phyloP scores from a whole-genome alignment of 37 sponge, comb jelly and placozoan genomes.

The Halichondria panicea region DNA sequence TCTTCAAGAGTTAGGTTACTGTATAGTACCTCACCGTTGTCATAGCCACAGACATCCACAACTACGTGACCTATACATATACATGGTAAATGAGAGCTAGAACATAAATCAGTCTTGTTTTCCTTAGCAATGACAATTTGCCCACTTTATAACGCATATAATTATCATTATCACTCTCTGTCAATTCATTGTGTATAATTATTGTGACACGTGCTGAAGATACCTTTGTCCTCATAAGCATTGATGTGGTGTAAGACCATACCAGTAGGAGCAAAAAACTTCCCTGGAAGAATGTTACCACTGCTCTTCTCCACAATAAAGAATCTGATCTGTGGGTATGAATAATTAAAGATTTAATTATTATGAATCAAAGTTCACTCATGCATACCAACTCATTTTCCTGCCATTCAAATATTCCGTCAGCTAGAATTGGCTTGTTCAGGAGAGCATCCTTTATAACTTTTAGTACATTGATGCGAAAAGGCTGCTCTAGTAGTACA shows the following conservation, averaged over 20 bases:
- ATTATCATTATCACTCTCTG: too few species aligned
- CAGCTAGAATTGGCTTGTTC: background rate
- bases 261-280: background rate
- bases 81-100: too few species aligned
- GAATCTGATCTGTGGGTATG: background rate
- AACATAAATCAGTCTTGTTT: too few species aligned
- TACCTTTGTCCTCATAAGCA: constrained; percentile 32
- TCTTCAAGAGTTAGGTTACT: too few species aligned
- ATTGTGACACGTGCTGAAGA: too few species aligned
- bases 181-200: background rate
- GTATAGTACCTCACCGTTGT: too few species aligned
- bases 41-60: too few species aligned
- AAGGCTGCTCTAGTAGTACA: constrained; percentile 17
- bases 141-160: too few species aligned
- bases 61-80: too few species aligned
- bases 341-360: background rate
- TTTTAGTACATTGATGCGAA: background rate
- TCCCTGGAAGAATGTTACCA: background rate
- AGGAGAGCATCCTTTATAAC: background rate
- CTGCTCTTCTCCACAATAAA: background rate
- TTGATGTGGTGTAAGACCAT: constrained; percentile 14
- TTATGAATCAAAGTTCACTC: background rate
- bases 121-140: too few species aligned
- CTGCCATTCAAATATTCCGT: background rate
- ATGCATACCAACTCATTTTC: background rate